Evolutionary conservation across 1,140 invertebrate genomes (phyloP).

Genomic region (Drosophila pachea): DNA sequence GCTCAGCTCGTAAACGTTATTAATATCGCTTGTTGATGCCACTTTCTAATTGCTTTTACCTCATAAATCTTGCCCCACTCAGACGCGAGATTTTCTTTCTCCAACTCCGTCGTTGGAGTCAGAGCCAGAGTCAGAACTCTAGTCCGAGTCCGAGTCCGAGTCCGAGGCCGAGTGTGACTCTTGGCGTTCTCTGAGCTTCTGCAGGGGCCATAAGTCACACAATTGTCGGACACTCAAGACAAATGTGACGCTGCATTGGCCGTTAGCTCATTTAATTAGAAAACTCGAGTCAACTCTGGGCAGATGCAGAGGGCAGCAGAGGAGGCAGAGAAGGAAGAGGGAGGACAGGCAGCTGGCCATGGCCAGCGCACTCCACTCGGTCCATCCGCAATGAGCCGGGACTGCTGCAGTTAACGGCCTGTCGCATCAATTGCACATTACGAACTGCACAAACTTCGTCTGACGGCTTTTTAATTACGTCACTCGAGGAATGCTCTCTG

Average conservation of each 20-base stretch:
- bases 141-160: background rate
- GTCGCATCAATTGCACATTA: slow-evolving; percentile 73
- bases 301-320: background rate
- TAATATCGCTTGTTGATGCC: slow-evolving; percentile 70
- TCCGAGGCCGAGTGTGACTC: slow-evolving; percentile 5
- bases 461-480: slow-evolving; percentile 76
- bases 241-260: slow-evolving; percentile 65
- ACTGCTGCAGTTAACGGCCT: slow-evolving; percentile 54
- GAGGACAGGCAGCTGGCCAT: background rate
- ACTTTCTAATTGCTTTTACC: slow-evolving; percentile 76
- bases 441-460: slow-evolving; percentile 56
- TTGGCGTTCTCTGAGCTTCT: slow-evolving; percentile 39
- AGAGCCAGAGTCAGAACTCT: background rate
- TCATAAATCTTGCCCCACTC: slow-evolving; percentile 62
- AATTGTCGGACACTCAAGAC: slow-evolving; percentile 72
- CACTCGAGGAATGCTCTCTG: slow-evolving; percentile 37
- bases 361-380: background rate
- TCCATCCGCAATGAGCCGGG: slow-evolving; percentile 5
- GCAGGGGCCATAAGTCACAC: slow-evolving; percentile 73
- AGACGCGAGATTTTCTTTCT: slow-evolving; percentile 14
- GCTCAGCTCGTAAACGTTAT: slow-evolving; percentile 40
- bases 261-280: slow-evolving; percentile 71
- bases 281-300: slow-evolving; percentile 42
- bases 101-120: background rate
- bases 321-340: too few species aligned